A percentile compares a stretch with the other conserved stretches of the same genome.
phyloP scores from a whole-genome alignment of 2,888 invertebrate genomes.

The Eilema sororculum region DNA sequence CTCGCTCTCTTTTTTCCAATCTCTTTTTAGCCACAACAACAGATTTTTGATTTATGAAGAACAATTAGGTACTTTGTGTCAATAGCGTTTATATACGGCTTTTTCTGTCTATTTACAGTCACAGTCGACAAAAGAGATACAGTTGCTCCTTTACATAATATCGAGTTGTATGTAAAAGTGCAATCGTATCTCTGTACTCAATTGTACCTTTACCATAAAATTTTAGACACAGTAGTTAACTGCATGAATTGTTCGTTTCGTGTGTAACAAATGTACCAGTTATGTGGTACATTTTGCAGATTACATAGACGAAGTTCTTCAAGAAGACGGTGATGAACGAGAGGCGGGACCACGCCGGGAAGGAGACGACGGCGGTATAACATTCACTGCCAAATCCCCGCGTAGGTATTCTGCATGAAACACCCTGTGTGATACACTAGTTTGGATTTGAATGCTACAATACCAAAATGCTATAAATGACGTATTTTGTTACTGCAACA shows the following conservation, averaged over 20 bases:
- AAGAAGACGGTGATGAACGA: slow-evolving; percentile 86
- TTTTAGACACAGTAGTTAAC: slow-evolving; percentile 18
- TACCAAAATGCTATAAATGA: slow-evolving; percentile 6
- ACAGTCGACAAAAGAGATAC: no score
- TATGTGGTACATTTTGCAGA: slow-evolving; percentile 82
- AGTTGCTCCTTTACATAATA: no score
- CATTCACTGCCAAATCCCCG: slow-evolving; percentile 95
- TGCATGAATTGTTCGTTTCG: not conserved
- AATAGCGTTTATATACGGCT: not conserved
- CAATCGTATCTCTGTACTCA: no score
- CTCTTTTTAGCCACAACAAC: no score
- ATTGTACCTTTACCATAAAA: not conserved
- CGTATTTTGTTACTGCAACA: slow-evolving; percentile 24
- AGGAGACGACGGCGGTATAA: slow-evolving; percentile 94
- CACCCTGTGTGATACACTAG: slow-evolving; percentile 62
- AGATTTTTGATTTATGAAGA: no score
- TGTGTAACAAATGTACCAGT: slow-evolving; percentile 17
- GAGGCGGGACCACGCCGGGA: slow-evolving; percentile 80
- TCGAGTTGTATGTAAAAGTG: no score
- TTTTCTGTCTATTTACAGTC: not conserved
- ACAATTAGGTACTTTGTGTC: no score
- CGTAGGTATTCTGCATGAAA: slow-evolving; percentile 90
- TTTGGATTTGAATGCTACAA: slow-evolving; percentile 75
- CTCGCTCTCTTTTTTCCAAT: no score
- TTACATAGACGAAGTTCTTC: slow-evolving; percentile 94